phyloP scores from a whole-genome alignment of 2,113 vertebrate genomes.

The Enhydra lutris region DNA sequence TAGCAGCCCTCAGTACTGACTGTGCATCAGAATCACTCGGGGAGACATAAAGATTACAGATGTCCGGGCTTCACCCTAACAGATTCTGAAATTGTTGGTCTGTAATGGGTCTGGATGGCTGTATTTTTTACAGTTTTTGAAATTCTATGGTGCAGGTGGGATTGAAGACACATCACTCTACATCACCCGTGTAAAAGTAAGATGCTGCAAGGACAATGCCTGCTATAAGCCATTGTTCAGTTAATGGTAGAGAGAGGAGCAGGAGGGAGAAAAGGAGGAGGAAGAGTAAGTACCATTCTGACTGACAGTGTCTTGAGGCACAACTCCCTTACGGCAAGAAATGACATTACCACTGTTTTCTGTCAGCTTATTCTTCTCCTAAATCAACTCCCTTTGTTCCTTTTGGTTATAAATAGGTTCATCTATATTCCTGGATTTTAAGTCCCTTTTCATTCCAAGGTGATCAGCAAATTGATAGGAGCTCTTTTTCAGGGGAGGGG shows the following conservation, averaged over 20 bases:
- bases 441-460: neutral
- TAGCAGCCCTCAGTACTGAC: neutral
- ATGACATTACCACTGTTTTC: neutral
- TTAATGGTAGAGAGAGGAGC: neutral
- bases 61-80: neutral
- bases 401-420: neutral
- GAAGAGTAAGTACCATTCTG: neutral
- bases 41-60: neutral
- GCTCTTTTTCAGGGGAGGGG: neutral
- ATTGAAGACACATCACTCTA: neutral
- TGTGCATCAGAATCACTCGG: neutral
- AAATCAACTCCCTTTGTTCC: neutral
- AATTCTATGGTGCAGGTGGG: neutral
- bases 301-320: neutral
- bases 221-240: fast-evolving
- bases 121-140: neutral
- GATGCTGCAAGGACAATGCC: neutral
- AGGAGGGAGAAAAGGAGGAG: neutral
- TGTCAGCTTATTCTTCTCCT: neutral
- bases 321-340: neutral
- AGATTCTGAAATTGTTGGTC: neutral
- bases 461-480: neutral
- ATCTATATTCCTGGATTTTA: neutral
- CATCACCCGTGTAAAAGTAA: neutral
- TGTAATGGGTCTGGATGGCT: neutral